Base-by-base conservation (phyloP, 1,140 invertebrate genomes). In the Heterodera carotae region DNA sequence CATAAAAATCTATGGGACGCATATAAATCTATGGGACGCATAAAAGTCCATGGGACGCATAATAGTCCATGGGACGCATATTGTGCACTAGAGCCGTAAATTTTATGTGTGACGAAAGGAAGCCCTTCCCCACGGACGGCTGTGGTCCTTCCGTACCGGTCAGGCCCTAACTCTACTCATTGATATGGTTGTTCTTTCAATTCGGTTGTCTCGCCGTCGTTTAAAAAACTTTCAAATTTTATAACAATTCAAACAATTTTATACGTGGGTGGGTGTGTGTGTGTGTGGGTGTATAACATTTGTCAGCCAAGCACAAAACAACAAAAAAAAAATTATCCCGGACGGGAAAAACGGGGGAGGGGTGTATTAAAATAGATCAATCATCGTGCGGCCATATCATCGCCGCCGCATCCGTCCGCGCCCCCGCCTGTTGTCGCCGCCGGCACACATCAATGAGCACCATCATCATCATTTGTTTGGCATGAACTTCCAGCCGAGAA, bases 401-500 rank as follows among this genome's bases (percentile, higher is more conserved):
- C 29, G 8, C 29, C 60, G 18, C 60, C 60, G n/a, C 8, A 27
- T 53, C 60, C 29, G 27, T 43, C 25, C 60, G 15, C n/a, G 7
- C 18, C 25, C 8, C 25, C 27, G 27, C n/a, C 72, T 31, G 31
- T 74, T 8, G 15, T 62, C 22, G 34, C n/a, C 64, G 64, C 29
- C 36, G 31, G 31, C 48, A 33, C 12, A 6, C 39, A 8, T 12
- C 39, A 43, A 43, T n/a, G n/a, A n/a, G 33, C 53, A 36, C 39
- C 39, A 12, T 43, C 39, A 7, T 43, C 39, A 62, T 75, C 82
- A 81, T 66, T 81, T 73, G 68, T 84, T 85, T 27, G 84, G 80
- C 83, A 86, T 86, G 75, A 84, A 85, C 76, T 85, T 85, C 80
- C 81, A 85, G 22, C 83, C 84, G 22, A 85, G 81, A 73, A 85